Conservation (phyloP, 2,888 invertebrate species). For the Drosophila prolongata region DNA sequence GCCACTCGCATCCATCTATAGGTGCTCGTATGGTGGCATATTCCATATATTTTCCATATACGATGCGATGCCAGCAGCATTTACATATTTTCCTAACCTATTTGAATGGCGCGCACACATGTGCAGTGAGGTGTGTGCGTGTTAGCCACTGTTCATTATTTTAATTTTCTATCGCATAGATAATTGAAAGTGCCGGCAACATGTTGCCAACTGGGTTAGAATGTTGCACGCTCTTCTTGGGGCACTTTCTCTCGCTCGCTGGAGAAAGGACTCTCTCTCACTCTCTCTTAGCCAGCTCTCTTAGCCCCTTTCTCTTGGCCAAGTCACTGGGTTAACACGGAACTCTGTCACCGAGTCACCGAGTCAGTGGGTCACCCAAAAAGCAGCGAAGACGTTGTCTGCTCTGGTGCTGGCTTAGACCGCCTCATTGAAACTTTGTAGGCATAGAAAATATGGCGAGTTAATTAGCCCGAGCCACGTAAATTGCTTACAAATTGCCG, state of each 20-base stretch:
- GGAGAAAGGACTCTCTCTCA: constrained; percentile 15
- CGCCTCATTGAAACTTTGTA: constrained; percentile 61
- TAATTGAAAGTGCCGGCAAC: constrained; percentile 61
- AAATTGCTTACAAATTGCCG: constrained; percentile 66
- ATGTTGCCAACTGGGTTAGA: constrained; percentile 46
- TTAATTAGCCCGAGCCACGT: constrained; percentile 68
- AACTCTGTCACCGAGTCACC: constrained; percentile 78
- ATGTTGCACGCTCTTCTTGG: constrained; percentile 44
- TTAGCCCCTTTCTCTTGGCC: constrained; percentile 18
- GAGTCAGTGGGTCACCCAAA: constrained; percentile 69
- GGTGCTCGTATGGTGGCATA: constrained; percentile 17
- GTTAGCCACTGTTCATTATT: constrained; percentile 63
- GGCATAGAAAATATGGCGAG: constrained; percentile 69
- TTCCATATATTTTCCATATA: constrained; percentile 26
- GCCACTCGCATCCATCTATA: constrained; percentile 41
- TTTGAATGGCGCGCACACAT: constrained; percentile 40
- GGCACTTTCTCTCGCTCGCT: background rate
- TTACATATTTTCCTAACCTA: constrained; percentile 58
- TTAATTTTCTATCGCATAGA: constrained; percentile 64
- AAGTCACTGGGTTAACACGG: constrained; percentile 60
- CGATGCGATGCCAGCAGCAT: constrained; percentile 32
- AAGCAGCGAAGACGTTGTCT: constrained; percentile 39
- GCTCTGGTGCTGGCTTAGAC: constrained; percentile 20
- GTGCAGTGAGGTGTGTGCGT: constrained; percentile 30
- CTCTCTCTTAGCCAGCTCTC: constrained; percentile 21